Evolutionary conservation across 2,888 invertebrate species (phyloP), one percentile per base, ranked within the genome.

Genomic region (Bombyx huttoni): DNA sequence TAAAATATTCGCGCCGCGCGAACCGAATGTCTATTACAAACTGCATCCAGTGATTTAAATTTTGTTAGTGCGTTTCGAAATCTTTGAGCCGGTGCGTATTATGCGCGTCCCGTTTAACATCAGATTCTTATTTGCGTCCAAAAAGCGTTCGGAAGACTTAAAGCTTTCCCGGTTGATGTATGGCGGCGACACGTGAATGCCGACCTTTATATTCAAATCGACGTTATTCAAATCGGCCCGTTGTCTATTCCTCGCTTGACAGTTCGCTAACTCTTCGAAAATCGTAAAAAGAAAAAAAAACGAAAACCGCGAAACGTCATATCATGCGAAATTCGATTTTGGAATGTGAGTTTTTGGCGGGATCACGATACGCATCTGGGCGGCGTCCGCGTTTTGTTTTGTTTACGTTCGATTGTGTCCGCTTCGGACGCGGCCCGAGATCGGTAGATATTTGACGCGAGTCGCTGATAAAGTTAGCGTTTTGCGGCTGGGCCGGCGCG

Each of bases 181-280:
- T 81, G 78, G 83, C 75, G 73, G 68, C 77, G 81, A 80, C 83
- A 78, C 79, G 79, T 76, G 78, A 81, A 76, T 75, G 75, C 78
- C 81, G 79, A 83, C 81, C 83, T 86, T 88, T 88, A 88, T 88
- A 88, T 88, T 88, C 84, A 88, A 87, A 88, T 87, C 74, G 72
- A 63, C 64, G 63, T 77, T 76, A 88, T 88, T 87, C 81, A 87
- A 87, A 84, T 83, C 73, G 60, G 74, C 68, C 75, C 79, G 78
- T 81, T 80, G 82, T 84, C 87, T 86, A 85, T 83, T 78, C 76
- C 69, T 64, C 67, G 67, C 79, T 81, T 86, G 86, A 87, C 86
- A 87, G 81, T 85, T 81, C 79, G 83, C 82, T 79, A 78, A 76
- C 79, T 78, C 71, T 80, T 81, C 71, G 5, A 2, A 24, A 24